Evolutionary conservation across 2,888 invertebrate species (phyloP), one percentile per base, ranked within the genome.

Genomic region (Salticus scenicus): DNA sequence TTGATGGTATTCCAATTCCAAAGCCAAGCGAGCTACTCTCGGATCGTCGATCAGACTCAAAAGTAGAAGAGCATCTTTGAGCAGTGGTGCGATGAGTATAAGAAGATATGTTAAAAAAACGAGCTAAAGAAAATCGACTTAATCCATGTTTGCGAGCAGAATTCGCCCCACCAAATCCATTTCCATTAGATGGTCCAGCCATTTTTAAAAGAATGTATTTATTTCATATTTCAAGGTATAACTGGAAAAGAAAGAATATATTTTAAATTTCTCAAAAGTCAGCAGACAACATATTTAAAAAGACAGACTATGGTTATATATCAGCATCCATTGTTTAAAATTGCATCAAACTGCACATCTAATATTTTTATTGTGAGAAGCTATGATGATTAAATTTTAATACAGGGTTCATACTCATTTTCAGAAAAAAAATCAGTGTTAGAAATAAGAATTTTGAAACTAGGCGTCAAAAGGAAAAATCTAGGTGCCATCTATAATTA

Each of bases 51-150:
- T 87, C 87, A 69, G 33, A 70, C 31, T 87, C 87, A 51, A 79
- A 75, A 33, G 31, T 75, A 41, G 69, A 57, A 41, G 83, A 41
- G 17, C 87, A 83, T 14, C 77, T 77, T 41, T 85, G 85, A 37
- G 74, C 63, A 71, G 79, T 87, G 17, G 77, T 71, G 27, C 87
- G 74, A 69, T 88, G 87, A 12, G 80, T 87, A 14, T 87, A 88
- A 30, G 88, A 85, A 51, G 87, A 86, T 51, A 87, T 64, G 31
- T 85, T 88, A 42, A 89, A 89, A 28, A 89, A 81, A 28, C 89
- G 74, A 57, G 88, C 77, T 24, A 88, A 47, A 4, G 88, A 88
- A 47, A 88, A 88, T 14, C 88, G 76, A 33, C 87, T 78, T 27
- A 87, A 81, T 28, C 88, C 88, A 80, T 87, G 88, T 42, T 88